Evolutionary conservation across 2,113 vertebrate genomes (phyloP).

Genomic region (Calypte anna): DNA sequence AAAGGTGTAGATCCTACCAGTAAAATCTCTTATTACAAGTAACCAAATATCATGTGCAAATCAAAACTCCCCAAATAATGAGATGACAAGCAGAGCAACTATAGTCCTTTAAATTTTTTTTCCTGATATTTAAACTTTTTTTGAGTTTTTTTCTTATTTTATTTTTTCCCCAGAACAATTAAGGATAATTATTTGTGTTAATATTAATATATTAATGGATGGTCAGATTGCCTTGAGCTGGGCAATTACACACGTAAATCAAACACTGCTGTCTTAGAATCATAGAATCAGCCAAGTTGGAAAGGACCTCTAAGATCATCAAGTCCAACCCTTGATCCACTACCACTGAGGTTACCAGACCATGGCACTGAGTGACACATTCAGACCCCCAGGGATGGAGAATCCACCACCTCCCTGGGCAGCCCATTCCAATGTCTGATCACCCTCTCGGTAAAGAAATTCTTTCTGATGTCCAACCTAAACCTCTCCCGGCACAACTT

Average conservation of each 20-base stretch:
- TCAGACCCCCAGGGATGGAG: no score
- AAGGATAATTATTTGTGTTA: background rate
- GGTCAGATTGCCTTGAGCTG: background rate
- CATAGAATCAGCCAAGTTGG: no score
- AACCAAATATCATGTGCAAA: background rate
- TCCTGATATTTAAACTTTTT: background rate
- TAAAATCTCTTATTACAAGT: background rate
- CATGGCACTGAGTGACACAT: no score
- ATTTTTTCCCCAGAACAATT: background rate
- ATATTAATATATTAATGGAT: background rate
- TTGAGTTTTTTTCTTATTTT: background rate
- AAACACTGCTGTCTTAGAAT: background rate
- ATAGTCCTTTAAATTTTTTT: background rate
- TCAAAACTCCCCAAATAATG: background rate
- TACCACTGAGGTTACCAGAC: no score
- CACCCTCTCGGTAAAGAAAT: no score
- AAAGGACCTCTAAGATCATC: no score
- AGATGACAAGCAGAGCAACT: background rate
- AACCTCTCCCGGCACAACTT: no score
- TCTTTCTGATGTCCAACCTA: no score
- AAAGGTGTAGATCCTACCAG: background rate
- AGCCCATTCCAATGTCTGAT: no score
- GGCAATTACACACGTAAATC: background rate
- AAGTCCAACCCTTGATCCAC: no score
- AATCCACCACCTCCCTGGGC: no score